Conservation (phyloP, 2,113 vertebrate species). For the Opisthocomus hoazin region DNA sequence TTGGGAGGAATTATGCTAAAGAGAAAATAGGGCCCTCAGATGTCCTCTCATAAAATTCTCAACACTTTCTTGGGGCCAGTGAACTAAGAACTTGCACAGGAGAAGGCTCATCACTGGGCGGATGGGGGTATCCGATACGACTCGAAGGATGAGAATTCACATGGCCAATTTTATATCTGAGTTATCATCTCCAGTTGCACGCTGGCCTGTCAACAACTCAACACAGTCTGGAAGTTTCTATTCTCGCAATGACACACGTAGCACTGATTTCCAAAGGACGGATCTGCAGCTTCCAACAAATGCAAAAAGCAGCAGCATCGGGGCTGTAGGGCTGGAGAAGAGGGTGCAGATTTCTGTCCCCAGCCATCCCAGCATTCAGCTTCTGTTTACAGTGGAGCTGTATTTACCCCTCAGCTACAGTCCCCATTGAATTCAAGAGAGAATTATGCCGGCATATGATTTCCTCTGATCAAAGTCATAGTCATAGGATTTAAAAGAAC, state of each 20-base stretch:
- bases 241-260: neutral
- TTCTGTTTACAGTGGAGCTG: neutral
- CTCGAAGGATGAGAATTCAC: neutral
- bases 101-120: neutral
- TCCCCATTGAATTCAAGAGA: neutral
- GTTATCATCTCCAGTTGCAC: neutral
- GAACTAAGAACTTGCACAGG: neutral
- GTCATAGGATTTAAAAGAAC: neutral
- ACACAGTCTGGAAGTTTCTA: neutral
- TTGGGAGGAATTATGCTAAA: neutral
- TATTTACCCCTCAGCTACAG: neutral
- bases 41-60: neutral
- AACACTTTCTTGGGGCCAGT: neutral
- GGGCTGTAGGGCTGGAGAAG: accelerated
- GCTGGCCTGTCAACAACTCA: neutral
- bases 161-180: neutral
- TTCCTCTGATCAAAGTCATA: neutral
- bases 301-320: accelerated
- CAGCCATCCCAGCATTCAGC: neutral
- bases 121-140: neutral
- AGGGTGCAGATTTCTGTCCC: neutral
- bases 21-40: neutral
- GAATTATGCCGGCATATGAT: neutral
- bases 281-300: neutral
- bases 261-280: neutral